Base-by-base conservation (phyloP, 2,888 invertebrate genomes). In the Hydrotaea diabolus region DNA sequence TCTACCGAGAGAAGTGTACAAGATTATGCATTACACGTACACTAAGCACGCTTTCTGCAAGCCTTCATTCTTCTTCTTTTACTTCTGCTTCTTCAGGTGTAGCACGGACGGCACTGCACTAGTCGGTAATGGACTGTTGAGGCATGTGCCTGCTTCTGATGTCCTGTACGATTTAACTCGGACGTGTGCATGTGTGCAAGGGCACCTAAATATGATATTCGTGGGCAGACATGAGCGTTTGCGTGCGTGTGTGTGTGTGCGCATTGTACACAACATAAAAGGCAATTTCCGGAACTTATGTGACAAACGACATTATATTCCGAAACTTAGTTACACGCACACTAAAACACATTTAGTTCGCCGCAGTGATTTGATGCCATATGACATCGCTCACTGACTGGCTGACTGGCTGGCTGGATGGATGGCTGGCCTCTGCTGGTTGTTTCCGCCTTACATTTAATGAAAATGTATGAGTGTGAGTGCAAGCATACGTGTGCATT, bases 271-370 rank as follows among this genome's bases (percentile, higher is more conserved):
- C 39, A 66, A 66, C 62, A 76, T 79, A 77, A 69, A 82, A 85
- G 73, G 77, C 76, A 75, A 86, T 86, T 82, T 84, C 84, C 86
- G 79, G 82, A 74, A 84, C 74, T 86, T 57, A 69, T 82, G 83
- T 79, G 79, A 75, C 81, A 76, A 76, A 77, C 62, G 49, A 79
- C 83, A 81, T 76, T 80, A 80, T 53, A 83, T 72, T 83, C 66
- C 71, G 13, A 79, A 72, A 78, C 78, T 72, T 43, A 13, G 31
- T 9, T 19, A 77, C 13, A 69, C 55, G 57, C 55, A 21, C 36
- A 57, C 39, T 55, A 55, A 62, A 49, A 73, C 53, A 57, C 59
- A 57, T 15, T 77, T 36, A 39, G 66, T 39, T 64, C 15, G 64
- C 74, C 49, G 66, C 73, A 76, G 49, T 59, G 82, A 36, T 79